These are phyloP conservation scores for Gasterosteus nipponicus DNA, from an alignment of 2,113 vertebrate species.

Conservation along the genomic window DNA sequence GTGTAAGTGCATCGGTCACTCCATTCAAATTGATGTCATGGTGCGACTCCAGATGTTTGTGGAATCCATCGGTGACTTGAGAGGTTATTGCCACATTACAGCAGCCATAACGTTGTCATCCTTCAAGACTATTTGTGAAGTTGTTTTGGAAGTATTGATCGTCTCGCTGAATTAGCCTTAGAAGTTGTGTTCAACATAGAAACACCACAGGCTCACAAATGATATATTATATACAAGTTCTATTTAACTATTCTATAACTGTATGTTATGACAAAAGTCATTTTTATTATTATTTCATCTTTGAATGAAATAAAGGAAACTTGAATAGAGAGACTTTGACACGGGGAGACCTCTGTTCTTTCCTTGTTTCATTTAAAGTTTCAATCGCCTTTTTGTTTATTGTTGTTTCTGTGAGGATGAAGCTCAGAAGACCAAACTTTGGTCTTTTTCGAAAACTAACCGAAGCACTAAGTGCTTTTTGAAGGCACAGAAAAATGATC, in stretches of 20 bases:
- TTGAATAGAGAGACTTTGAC: neutral
- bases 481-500: neutral
- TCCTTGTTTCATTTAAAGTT: neutral
- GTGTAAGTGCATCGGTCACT: conserved; percentile 23
- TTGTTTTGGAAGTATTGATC: neutral
- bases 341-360: neutral
- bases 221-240: neutral
- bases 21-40: conserved; percentile 16
- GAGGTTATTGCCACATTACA: conserved; percentile 14
- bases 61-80: conserved; percentile 7
- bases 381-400: neutral
- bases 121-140: neutral
- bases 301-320: neutral
- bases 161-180: neutral
- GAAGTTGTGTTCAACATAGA: neutral
- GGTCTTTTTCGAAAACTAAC: neutral
- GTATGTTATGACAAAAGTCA: neutral
- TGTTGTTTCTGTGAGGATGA: neutral
- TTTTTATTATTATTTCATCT: neutral
- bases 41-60: conserved; percentile 23
- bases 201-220: neutral
- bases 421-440: neutral
- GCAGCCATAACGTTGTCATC: neutral
- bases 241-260: neutral
- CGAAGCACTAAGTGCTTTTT: neutral